Evolutionary conservation across 2,797 vertebrate genomes (phyloP), one percentile per base, ranked within the genome.

Genomic region (Streptopelia turtur): DNA sequence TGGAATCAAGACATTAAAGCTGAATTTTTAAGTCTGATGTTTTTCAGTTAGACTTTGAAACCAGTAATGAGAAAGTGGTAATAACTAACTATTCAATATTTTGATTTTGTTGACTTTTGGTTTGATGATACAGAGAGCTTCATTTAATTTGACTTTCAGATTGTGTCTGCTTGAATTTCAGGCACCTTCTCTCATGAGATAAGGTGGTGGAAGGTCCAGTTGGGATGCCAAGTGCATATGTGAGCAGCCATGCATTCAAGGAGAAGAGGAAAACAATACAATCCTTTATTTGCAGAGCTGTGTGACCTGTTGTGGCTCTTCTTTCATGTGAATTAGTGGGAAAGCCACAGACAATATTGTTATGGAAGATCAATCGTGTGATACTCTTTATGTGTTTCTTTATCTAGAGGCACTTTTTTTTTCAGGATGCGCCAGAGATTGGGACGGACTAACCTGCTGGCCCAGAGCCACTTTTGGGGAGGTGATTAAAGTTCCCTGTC

Each of bases 381-480:
- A 39, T 82, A 6, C 55, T 89, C 45, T 69, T 2, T 33, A 6
- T n/a, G 39, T 35, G 37, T 53, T 35, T 52, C 10, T 81, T 79
- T 72, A 66, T 63, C 81, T 70, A 81, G 16, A 83, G 6, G 3
- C 5, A 1, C 16, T 60, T 39, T 28, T 37, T 39, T 71, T 77
- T 74, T 9, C 59, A 99, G 98, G 98, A 30, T 99, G 99, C 49
- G 68, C 95, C 79, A 98, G 98, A 7, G 97, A 98, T n/a, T 99
- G 99, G 99, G 98, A 99, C 16, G 98, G 98, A 31, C 97, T 99
- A 16, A 97, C 97, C 30, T 99, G 99, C 92, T 99, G 99, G 99
- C 97, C 91, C 52, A 96, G 95, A 95, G 98, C 98, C 17, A 93
- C 98, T 12, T 96, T 98, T 16, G 98, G 98, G 17, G 98, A 98